phyloP scores from a whole-genome alignment of 2,888 invertebrate genomes.

The Tyria jacobaeae region DNA sequence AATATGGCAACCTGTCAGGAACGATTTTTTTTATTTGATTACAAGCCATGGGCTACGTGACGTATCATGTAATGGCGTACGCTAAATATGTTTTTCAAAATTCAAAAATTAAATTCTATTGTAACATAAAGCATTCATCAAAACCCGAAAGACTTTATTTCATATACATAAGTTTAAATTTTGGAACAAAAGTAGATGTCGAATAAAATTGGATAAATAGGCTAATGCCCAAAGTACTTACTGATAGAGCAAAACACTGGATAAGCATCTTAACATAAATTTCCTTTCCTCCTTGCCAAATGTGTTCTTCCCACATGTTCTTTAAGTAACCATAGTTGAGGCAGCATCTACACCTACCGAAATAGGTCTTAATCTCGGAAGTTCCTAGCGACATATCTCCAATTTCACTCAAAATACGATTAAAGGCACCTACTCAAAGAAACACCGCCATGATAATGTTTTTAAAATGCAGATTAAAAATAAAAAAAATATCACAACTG shows the following conservation, averaged over 20 bases:
- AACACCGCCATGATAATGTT: conserved; percentile 30
- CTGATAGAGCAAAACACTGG: conserved; percentile 68
- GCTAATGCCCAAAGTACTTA: conserved; percentile 52
- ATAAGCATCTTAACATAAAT: conserved; percentile 69
- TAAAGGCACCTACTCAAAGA: conserved; percentile 10
- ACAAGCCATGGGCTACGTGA: neutral
- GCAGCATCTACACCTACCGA: conserved; percentile 70
- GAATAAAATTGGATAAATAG: conserved; percentile 36
- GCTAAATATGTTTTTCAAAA: conserved; percentile 3
- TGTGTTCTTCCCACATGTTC: conserved; percentile 64
- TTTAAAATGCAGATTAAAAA: conserved; percentile 18
- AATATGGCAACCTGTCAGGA: no score
- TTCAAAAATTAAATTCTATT: neutral
- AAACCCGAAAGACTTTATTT: conserved; percentile 11
- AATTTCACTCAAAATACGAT: conserved; percentile 8
- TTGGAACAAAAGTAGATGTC: conserved; percentile 32
- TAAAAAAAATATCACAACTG: neutral
- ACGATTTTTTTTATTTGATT: neutral
- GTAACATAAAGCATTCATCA: neutral
- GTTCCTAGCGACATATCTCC: conserved; percentile 30
- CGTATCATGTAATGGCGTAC: conserved; percentile 11
- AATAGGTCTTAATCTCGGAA: conserved; percentile 53
- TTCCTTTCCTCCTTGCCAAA: conserved; percentile 53
- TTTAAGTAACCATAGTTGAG: conserved; percentile 63
- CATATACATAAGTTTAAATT: conserved; percentile 4